A percentile compares a stretch with the other conserved stretches of the same genome.
These are phyloP conservation scores for Vireo altiloquus DNA, from an alignment of 2,113 vertebrate species.

Conservation along the genomic window DNA sequence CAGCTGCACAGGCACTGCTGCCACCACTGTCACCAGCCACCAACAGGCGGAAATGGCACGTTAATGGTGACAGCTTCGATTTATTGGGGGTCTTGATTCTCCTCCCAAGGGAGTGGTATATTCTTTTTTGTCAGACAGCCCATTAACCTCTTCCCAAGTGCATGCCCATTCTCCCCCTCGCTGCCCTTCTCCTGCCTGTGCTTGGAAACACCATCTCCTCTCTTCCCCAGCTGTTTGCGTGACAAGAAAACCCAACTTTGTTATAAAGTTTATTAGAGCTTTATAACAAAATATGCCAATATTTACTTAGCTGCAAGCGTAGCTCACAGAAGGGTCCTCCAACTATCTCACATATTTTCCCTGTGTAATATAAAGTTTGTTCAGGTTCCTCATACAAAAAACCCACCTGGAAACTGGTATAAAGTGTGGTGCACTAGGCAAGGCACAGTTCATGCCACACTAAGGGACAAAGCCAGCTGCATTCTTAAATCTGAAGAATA, in stretches of 20 bases:
- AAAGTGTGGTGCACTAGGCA: neutral
- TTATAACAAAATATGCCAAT: neutral
- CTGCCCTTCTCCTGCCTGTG: neutral
- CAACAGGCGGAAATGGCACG: neutral
- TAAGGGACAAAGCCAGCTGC: neutral
- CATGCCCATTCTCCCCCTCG: neutral
- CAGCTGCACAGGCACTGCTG: neutral
- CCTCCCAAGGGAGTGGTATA: neutral
- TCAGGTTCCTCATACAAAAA: neutral
- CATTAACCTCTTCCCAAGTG: neutral
- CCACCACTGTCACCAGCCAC: neutral
- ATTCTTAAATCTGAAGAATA: neutral
- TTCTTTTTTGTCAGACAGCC: neutral
- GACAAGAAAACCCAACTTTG: neutral
- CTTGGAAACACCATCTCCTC: neutral
- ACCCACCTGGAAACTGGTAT: neutral
- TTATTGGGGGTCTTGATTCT: neutral
- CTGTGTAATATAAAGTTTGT: neutral
- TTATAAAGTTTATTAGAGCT: neutral
- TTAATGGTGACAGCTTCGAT: neutral
- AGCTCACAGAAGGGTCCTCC: neutral
- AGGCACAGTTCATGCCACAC: neutral
- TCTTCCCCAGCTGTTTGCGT: neutral
- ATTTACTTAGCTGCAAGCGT: neutral
- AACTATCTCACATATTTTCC: neutral